Conservation (phyloP, 2,888 invertebrate species). For the Amblyteles armatorius region DNA sequence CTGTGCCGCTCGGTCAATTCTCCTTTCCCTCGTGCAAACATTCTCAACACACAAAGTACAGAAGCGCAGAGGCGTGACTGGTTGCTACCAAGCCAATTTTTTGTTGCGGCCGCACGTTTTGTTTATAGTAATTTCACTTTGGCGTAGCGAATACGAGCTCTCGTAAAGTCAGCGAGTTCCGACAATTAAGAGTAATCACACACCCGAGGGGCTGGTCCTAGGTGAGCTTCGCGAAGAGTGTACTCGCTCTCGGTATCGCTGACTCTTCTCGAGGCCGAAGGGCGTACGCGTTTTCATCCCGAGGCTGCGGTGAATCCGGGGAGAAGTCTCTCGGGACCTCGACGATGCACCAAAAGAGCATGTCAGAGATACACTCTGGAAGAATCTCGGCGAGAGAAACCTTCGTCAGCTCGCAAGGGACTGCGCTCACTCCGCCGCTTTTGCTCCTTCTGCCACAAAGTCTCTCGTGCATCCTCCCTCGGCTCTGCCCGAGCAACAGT, state of each 20-base stretch:
- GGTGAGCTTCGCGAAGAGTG: slow-evolving; percentile 24
- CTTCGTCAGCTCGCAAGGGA: slow-evolving; percentile 18
- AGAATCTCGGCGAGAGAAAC: slow-evolving; percentile 24
- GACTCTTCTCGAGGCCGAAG: slow-evolving; percentile 38
- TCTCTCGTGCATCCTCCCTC: slow-evolving; percentile 18
- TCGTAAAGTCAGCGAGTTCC: slow-evolving; percentile 63
- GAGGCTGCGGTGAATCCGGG: slow-evolving; percentile 33
- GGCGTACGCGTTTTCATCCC: slow-evolving; percentile 33
- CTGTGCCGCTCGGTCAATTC: background rate
- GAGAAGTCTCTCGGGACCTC: slow-evolving; percentile 11
- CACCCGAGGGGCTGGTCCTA: slow-evolving; percentile 69
- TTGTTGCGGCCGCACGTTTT: slow-evolving; percentile 34
- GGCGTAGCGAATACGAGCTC: slow-evolving; percentile 49
- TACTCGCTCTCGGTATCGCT: slow-evolving; percentile 2
- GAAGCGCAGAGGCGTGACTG: slow-evolving; percentile 14
- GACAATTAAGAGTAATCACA: slow-evolving; percentile 79
- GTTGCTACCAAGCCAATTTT: background rate
- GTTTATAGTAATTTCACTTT: slow-evolving; percentile 74
- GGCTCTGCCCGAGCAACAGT: slow-evolving; percentile 24
- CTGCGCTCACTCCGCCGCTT: background rate
- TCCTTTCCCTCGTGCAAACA: background rate
- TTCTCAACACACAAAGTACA: background rate
- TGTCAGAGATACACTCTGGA: slow-evolving; percentile 22
- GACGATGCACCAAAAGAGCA: slow-evolving; percentile 22
- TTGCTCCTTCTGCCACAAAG: slow-evolving; percentile 22